These are phyloP conservation scores for Grammomys surdaster DNA, from an alignment of 2,113 vertebrate genomes.

Conservation along the genomic window DNA sequence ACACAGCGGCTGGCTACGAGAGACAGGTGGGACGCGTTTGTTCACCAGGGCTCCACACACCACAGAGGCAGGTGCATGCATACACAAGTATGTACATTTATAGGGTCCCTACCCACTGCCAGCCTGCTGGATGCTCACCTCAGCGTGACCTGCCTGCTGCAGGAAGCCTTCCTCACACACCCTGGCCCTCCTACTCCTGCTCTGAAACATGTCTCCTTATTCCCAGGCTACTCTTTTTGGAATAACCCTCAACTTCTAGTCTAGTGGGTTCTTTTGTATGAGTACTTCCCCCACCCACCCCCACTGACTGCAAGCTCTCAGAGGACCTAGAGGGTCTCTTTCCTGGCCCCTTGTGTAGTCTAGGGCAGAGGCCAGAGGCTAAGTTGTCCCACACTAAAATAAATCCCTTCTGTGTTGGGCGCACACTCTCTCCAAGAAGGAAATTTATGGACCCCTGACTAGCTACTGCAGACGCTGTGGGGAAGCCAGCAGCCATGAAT, in stretches of 20 bases:
- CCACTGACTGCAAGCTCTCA: background rate
- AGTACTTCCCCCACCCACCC: background rate
- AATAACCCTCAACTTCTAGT: background rate
- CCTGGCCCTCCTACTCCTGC: accelerated
- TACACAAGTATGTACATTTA: background rate
- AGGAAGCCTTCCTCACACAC: background rate
- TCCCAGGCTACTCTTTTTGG: background rate
- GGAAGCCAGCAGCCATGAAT: constrained; percentile 57
- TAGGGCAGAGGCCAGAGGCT: background rate
- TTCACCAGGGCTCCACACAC: background rate
- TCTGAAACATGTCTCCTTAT: background rate
- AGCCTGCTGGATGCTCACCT: background rate
- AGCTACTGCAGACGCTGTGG: constrained; percentile 38
- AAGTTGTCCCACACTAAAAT: constrained; percentile 47
- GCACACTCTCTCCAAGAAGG: constrained; percentile 49
- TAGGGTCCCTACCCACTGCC: background rate
- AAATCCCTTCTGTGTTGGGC: constrained; percentile 36
- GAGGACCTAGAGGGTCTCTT: background rate
- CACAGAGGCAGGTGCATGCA: background rate
- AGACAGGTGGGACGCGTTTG: background rate
- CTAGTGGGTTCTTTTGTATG: background rate
- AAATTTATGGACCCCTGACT: constrained; percentile 64
- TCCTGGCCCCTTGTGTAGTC: background rate
- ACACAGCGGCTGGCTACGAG: constrained; percentile 88
- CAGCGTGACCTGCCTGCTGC: background rate